Percentiles rank a stretch among this genome's conserved stretches.
Conservation (phyloP, 53 echinoderm and acorn worm genomes). For the Paelopatides confundens region DNA sequence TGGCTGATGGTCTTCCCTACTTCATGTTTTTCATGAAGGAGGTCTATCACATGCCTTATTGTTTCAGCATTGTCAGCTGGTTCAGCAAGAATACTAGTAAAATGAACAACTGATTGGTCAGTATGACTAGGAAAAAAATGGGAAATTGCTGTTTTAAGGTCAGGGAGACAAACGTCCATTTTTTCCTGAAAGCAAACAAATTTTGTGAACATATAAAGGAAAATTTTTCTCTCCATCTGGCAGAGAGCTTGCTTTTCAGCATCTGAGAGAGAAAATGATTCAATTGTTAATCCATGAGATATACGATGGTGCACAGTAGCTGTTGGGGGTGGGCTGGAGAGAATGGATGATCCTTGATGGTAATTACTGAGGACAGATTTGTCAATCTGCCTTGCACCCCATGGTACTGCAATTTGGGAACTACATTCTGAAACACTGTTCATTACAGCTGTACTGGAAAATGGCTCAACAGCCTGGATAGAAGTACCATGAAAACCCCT, state of each 20-base stretch:
- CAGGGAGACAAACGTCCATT: no score
- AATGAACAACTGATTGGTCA: no score
- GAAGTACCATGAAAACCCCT: slow-evolving; percentile 55
- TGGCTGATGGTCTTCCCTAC: slow-evolving; percentile 4
- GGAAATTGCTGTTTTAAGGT: no score
- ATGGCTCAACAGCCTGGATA: slow-evolving; percentile 33
- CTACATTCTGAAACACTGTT: no score
- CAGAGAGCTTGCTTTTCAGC: neutral
- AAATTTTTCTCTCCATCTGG: neutral
- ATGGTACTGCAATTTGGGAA: neutral
- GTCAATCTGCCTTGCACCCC: neutral
- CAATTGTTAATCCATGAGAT: neutral
- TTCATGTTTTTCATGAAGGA: no score
- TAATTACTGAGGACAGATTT: neutral
- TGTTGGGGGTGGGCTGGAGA: neutral
- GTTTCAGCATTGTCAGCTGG: slow-evolving; percentile 41
- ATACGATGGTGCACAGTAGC: neutral
- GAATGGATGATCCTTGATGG: neutral
- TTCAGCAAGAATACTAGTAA: neutral
- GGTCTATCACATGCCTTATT: no score
- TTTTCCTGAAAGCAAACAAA: neutral
- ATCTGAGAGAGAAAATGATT: neutral
- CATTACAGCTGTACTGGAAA: neutral
- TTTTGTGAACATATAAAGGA: slow-evolving; percentile 25
- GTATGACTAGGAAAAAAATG: neutral